These are phyloP conservation scores for Crocuta crocuta DNA, from an alignment of 2,113 vertebrate species.

Conservation along the genomic window DNA sequence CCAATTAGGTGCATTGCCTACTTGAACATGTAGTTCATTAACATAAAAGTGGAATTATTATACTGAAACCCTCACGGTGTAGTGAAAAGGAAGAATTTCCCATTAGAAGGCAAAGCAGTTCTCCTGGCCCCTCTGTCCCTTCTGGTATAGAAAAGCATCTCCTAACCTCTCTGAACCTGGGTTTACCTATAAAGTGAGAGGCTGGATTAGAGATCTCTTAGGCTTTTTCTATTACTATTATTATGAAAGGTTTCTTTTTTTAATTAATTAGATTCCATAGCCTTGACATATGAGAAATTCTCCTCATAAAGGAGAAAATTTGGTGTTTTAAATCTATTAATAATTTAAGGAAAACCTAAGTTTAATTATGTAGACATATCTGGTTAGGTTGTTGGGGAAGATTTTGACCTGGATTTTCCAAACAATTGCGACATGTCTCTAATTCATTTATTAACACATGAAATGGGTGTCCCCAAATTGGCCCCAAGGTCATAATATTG, in stretches of 20 bases:
- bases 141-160: background rate
- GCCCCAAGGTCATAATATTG: background rate
- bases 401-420: slow-evolving; percentile 22
- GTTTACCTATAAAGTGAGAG: background rate
- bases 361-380: background rate
- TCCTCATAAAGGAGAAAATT: background rate
- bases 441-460: slow-evolving; percentile 46
- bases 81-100: background rate
- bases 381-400: background rate
- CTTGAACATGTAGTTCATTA: background rate
- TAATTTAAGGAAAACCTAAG: slow-evolving; percentile 13
- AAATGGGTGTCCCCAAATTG: slow-evolving; percentile 3
- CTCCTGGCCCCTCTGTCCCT: background rate
- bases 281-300: background rate
- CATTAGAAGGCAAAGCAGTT: background rate
- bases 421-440: background rate
- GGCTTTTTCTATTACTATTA: background rate
- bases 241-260: background rate
- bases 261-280: background rate
- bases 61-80: background rate
- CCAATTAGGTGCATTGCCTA: background rate
- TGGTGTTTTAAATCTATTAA: background rate
- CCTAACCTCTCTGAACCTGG: background rate
- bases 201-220: background rate
- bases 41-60: background rate